These are phyloP conservation scores for Platygyra sinensis DNA, from an alignment of 64 coral and sea anemone genomes.

Conservation along the genomic window DNA sequence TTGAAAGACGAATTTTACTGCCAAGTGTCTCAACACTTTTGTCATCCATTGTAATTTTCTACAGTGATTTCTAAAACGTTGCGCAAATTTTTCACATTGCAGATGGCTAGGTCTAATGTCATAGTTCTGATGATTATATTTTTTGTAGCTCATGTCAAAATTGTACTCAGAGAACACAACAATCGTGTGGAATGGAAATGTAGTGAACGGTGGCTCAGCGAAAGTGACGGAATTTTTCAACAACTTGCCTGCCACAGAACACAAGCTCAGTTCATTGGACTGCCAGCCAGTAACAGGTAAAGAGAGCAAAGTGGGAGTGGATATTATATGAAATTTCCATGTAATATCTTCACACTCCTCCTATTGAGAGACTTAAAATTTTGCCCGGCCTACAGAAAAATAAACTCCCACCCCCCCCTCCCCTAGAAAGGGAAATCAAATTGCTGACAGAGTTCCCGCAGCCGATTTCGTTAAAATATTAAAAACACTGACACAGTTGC, in stretches of 20 bases:
- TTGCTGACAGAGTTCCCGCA: too few relatives aligned
- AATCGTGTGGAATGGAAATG: slow-evolving; percentile 89
- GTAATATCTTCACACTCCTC: too few relatives aligned
- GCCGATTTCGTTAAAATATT: too few relatives aligned
- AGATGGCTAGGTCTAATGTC: neutral
- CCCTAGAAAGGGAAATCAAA: too few relatives aligned
- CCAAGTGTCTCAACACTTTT: too few relatives aligned
- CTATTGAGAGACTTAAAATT: too few relatives aligned
- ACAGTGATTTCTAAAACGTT: neutral
- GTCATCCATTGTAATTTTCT: neutral
- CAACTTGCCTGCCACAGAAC: slow-evolving; percentile 76
- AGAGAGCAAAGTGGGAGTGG: neutral
- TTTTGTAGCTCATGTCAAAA: slow-evolving; percentile 72
- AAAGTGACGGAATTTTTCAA: slow-evolving; percentile 82
- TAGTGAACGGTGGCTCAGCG: slow-evolving; percentile 70
- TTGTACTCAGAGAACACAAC: slow-evolving; percentile 78
- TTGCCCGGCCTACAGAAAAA: too few relatives aligned
- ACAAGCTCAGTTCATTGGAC: slow-evolving; percentile 77
- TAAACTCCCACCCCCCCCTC: too few relatives aligned
- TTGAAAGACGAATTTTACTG: neutral
- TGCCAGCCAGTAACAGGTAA: slow-evolving; percentile 93
- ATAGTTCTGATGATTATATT: neutral
- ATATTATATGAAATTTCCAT: too few relatives aligned
- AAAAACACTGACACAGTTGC: too few relatives aligned
- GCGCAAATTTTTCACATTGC: neutral